Evolutionary conservation across 2,888 invertebrate species (phyloP), one percentile per base, ranked within the genome.

Genomic region (Eupithecia subumbrata): DNA sequence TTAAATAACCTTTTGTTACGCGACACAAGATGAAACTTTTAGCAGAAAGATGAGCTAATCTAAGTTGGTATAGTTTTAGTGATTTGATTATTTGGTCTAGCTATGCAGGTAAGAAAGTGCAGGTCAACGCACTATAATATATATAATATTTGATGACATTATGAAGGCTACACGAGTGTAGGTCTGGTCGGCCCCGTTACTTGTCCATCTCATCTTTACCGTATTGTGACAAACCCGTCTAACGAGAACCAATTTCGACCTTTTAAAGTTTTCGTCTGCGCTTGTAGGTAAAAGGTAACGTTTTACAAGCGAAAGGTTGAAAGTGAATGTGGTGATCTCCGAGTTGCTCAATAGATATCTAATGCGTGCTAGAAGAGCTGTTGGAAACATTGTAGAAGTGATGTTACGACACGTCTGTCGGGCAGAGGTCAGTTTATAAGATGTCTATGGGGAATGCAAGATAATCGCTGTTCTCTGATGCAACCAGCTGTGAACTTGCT

Each of bases 271-370:
- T 52, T 71, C 8, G 34, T 66, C 70, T n/a, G 45, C 34, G 68
- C 34, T 72, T 67, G 56, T 63, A n/a, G n/a, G n/a, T n/a, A 56
- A 76, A 70, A 79, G 87, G 86, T 67, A 71, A 74, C 64, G 69
- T 77, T 70, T 72, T 70, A 37, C 14, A 64, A 80, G 78, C 75
- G 80, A 90, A 88, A 89, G 88, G 88, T 89, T 87, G 88, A 90
- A 91, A 91, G 91, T 90, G 88, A 90, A 87, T 82, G 88, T 84
- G 82, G 79, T 77, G 80, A 83, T 81, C 78, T 75, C 78, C 80
- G 75, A 80, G 83, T 87, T 88, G 84, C 85, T 82, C 83, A 88
- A 87, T 81, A 79, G 5, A 60, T 60, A 60, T 60, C 60, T 81
- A 83, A 83, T 84, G 82, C 82, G 84, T 83, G 82, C 77, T 80